These are phyloP conservation scores for Tetragnatha montana DNA, from an alignment of 2,888 invertebrate genomes.

Conservation along the genomic window DNA sequence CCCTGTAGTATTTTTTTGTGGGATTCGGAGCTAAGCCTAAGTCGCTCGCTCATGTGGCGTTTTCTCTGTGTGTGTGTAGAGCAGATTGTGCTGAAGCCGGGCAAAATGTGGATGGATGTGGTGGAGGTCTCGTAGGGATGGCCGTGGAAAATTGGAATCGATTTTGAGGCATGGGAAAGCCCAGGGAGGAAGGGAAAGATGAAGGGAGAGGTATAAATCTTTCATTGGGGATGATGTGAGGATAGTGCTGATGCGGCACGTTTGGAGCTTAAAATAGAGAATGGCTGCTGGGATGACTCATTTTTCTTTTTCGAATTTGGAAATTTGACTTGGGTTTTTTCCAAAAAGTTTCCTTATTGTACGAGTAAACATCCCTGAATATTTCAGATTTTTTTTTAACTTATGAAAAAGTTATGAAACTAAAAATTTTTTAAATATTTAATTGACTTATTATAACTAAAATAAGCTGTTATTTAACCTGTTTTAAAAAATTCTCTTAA, in stretches of 20 bases:
- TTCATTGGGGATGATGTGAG: background rate
- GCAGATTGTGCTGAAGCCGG: background rate
- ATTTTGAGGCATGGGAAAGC: constrained; percentile 50
- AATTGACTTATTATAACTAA: too few species aligned
- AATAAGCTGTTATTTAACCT: too few species aligned
- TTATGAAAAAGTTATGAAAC: too few species aligned
- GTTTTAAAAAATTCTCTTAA: too few species aligned
- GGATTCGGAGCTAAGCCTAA: background rate
- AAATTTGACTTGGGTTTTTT: too few species aligned
- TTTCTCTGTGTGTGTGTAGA: constrained; percentile 8
- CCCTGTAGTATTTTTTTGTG: constrained; percentile 8
- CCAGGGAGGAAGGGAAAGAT: background rate
- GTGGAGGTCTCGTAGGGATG: constrained; percentile 42
- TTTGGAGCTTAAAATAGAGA: background rate
- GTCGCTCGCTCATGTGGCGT: background rate
- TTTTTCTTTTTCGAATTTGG: too few species aligned
- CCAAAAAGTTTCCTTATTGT: too few species aligned
- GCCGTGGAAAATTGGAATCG: constrained; percentile 65
- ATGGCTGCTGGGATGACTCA: background rate
- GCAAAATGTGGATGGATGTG: constrained; percentile 7
- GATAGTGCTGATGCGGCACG: background rate
- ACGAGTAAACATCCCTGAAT: too few species aligned
- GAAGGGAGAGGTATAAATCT: background rate
- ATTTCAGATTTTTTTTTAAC: too few species aligned
- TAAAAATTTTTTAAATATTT: too few species aligned